Base-by-base conservation (phyloP, 2,113 vertebrate genomes). In the Muntiacus muntjak region DNA sequence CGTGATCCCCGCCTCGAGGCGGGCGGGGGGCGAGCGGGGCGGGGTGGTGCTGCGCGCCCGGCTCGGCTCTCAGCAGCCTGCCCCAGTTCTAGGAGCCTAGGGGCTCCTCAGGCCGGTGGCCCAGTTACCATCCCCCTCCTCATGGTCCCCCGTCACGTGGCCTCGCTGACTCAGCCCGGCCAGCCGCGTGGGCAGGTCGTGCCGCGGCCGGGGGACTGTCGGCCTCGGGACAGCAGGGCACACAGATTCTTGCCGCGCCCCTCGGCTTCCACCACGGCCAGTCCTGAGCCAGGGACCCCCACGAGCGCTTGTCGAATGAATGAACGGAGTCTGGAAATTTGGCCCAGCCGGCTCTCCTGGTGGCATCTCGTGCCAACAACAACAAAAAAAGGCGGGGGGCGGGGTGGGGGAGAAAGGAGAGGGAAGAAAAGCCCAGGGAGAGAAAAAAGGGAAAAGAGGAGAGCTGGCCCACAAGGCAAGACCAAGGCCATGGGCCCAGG, bases 1-100 rank as follows among this genome's bases (percentile, higher is more conserved):
- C 40, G 9, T 5, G 58, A 21, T 45, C 60, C 62, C 52, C 57
- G 40, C 76, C 50, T 36, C 30, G 4, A n/a, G 33, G 54, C 43
- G 40, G 43, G 58, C 2, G 0, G 62, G 62, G 30, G 7, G 15
- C 7, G 33, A n/a, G 15, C 15, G 58, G 30, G 26, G 6, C 5
- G 28, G 58, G 14, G 8, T 21, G 17, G 64, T 67, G 62, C 83
- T 81, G 9, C 0, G 0, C 5, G 47, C 79, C 86, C 30, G 13
- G 50, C 93, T 71, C 36, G 1, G 81, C 94, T 81, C 81, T 21
- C 5, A n/a, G 50, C 40, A 67, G 52, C 88, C 71, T 78, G 62
- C 62, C 94, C 97, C 95, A 58, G 7, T 89, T 96, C 87, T 25
- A 74, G 92, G 62, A 83, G 87, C 71, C 52, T n/a, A 16, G 85